Evolutionary conservation across 1,140 invertebrate genomes (phyloP), one percentile per base, ranked within the genome.

Genomic region (Onthophagus taurus): DNA sequence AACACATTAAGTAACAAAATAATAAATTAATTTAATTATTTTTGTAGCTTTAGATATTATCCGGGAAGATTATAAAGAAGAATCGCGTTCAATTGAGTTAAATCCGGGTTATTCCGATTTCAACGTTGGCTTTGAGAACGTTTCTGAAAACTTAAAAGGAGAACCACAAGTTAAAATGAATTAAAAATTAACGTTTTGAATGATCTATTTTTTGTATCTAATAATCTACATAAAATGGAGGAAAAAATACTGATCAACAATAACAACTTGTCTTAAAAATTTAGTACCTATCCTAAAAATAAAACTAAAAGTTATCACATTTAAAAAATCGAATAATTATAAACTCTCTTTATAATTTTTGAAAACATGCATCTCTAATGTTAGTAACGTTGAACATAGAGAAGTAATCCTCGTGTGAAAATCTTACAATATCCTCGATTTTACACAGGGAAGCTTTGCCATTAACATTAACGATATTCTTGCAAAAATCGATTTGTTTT

Each of bases 331-430:
- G n/a, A n/a, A n/a, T n/a, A n/a, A n/a, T n/a, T n/a, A n/a, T n/a
- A n/a, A n/a, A n/a, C n/a, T n/a, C n/a, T n/a, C n/a, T 7, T 33
- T 6, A 11, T 19, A 37, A 13, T n/a, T 37, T 37, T 19, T 37
- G 35, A 31, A 38, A 38, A 41, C 85, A 90, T 4, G 85, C 84
- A 54, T 89, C 85, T 64, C 88, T 89, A 55, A 83, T 86, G 68
- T 90, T 90, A 8, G 80, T 85, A 3, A 79, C 79, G 60, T 89
- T 89, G 26, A 90, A 81, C 9, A 72, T 64, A 6, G 70, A 61
- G 59, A 90, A 90, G 62, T 89, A 90, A 62, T 88, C 83, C 54
- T 90, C 85, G 54, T 89, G 85, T 39, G 88, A 69, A 58, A 87
- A 86, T 31, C 85, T 70, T 11, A 89, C 81, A 16, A 89, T 86